Conservation (phyloP, 2,113 vertebrate species). For the Myotis lucifugus region DNA sequence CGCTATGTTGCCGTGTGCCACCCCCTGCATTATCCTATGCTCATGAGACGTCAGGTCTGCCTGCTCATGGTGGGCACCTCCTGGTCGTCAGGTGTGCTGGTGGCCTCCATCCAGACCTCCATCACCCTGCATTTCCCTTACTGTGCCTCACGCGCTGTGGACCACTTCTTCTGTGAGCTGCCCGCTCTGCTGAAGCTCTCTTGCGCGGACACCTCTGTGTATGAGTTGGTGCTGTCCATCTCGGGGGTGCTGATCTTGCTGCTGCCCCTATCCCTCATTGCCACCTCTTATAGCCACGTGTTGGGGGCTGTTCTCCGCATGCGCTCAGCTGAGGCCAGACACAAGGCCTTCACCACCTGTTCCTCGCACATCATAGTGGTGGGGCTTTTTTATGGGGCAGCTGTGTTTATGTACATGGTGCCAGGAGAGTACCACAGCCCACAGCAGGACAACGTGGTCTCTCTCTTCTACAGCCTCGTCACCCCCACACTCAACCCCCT, state of each 20-base stretch:
- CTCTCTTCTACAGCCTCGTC: slow-evolving; percentile 66
- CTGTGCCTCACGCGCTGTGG: slow-evolving; percentile 5
- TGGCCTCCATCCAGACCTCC: slow-evolving; percentile 43
- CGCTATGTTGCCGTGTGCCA: slow-evolving; percentile 61
- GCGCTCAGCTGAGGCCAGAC: background rate
- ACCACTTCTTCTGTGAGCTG: slow-evolving; percentile 66
- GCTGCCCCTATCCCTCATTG: background rate
- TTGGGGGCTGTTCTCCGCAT: slow-evolving; percentile 40
- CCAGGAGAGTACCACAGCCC: slow-evolving; percentile 53
- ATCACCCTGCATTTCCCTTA: slow-evolving; percentile 51
- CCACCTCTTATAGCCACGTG: background rate
- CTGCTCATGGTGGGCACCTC: slow-evolving; percentile 37
- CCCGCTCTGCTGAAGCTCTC: slow-evolving; percentile 40
- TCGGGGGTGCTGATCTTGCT: slow-evolving; percentile 53
- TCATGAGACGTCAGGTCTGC: slow-evolving; percentile 57
- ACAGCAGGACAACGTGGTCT: slow-evolving; percentile 31
- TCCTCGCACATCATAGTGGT: slow-evolving; percentile 49
- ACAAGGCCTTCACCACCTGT: slow-evolving; percentile 67
- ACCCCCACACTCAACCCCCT: slow-evolving; percentile 59
- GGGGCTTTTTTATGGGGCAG: slow-evolving; percentile 63
- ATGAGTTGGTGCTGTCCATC: slow-evolving; percentile 23
- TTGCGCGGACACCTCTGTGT: background rate
- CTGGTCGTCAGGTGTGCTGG: slow-evolving; percentile 8
- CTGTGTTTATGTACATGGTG: slow-evolving; percentile 70
- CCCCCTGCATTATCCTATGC: slow-evolving; percentile 62